Evolutionary conservation across 2,888 invertebrate species (phyloP).

Genomic region (Philereme vetulata): DNA sequence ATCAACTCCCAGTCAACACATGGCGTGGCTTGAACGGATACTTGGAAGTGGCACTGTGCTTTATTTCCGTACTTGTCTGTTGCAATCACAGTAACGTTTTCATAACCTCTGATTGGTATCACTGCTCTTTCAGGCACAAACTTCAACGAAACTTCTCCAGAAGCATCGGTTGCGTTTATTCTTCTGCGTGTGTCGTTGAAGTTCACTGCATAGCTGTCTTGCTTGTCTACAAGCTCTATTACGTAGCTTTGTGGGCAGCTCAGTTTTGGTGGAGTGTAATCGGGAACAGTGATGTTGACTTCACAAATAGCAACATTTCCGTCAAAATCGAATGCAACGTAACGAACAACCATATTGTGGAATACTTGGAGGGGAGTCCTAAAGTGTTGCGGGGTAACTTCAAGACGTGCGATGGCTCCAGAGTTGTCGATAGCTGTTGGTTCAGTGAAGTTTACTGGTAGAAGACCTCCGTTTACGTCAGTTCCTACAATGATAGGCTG

Average conservation of each 20-base stretch:
- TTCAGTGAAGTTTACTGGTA: constrained; percentile 96
- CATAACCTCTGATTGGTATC: constrained; percentile 93
- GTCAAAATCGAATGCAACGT: constrained; percentile 98
- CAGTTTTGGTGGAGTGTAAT: constrained; percentile 94
- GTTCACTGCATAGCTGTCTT: constrained; percentile 95
- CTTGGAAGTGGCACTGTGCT: constrained; percentile 96
- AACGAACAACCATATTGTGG: constrained; percentile 96
- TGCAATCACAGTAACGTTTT: constrained; percentile 96
- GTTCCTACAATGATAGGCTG: constrained; percentile 95
- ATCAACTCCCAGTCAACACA: constrained; percentile 98
- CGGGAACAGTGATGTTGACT: constrained; percentile 97
- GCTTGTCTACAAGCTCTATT: constrained; percentile 94
- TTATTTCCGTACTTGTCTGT: constrained; percentile 94
- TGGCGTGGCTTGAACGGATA: constrained; percentile 95
- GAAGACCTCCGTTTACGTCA: constrained; percentile 93
- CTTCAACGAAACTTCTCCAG: constrained; percentile 92
- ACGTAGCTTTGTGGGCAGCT: constrained; percentile 97
- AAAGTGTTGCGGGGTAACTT: constrained; percentile 96
- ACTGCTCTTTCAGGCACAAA: constrained; percentile 93
- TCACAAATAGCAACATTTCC: constrained; percentile 99
- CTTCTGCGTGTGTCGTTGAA: constrained; percentile 94
- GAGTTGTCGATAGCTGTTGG: constrained; percentile 98
- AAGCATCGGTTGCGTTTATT: constrained; percentile 94
- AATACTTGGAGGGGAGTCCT: constrained; percentile 94
- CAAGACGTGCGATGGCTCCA: constrained; percentile 95